Conservation (phyloP, 1,140 invertebrate species). For the Palaemon carinicauda region DNA sequence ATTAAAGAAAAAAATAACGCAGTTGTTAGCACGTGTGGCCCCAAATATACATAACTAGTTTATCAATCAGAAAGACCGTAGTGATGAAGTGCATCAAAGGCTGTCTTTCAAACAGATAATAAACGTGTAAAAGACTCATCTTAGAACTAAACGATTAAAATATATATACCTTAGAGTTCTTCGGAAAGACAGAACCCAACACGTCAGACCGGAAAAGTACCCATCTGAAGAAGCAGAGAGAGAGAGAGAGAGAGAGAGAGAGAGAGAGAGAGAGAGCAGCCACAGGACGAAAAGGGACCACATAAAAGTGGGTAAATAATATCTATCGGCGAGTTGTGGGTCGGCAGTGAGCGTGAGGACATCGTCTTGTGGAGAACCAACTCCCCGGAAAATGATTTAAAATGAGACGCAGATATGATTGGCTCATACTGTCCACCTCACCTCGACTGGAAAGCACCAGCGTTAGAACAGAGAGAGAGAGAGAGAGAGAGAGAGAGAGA, state of each 20-base stretch:
- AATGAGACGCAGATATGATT: conserved; percentile 50
- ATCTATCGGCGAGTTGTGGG: background rate
- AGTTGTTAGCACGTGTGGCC: no score
- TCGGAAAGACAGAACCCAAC: no score
- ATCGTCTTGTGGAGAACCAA: conserved; percentile 26
- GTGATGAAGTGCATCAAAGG: no score
- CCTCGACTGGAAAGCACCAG: conserved; percentile 20
- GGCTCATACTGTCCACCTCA: conserved; percentile 35
- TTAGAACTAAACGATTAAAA: no score
- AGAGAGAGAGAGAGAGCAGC: background rate
- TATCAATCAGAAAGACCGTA: no score
- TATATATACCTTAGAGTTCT: no score
- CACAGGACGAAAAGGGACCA: background rate
- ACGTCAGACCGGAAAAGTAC: no score
- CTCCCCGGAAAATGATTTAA: conserved; percentile 46
- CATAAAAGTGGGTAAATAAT: conserved; percentile 38
- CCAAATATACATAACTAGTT: no score
- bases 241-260: background rate
- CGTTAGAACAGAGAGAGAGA: background rate
- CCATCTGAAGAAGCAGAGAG: no score
- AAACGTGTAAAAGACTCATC: no score
- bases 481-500: background rate
- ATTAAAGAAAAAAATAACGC: no score
- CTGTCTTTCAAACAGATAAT: no score
- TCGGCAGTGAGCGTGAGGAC: background rate